These are phyloP conservation scores for Sphenopsis melanotis DNA, from an alignment of 2,797 vertebrate species.

Conservation along the genomic window DNA sequence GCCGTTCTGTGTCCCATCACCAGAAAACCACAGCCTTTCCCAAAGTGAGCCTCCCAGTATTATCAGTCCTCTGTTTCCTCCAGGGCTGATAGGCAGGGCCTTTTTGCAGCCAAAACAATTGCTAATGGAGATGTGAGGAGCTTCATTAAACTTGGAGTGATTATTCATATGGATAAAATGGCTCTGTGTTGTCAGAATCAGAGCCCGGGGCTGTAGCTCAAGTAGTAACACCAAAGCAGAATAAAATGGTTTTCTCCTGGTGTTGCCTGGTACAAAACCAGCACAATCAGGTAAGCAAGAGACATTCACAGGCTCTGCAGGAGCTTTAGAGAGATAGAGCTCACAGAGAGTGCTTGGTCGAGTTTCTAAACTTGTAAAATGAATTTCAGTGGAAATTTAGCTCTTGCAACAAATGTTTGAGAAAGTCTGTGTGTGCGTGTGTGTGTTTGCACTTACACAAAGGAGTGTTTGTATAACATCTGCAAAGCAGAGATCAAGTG, in stretches of 20 bases:
- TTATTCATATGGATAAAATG: constrained; percentile 33
- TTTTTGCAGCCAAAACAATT: constrained; percentile 50
- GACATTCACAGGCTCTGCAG: not conserved
- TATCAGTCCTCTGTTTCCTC: constrained; percentile 25
- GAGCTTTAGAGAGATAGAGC: not conserved
- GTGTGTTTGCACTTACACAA: not conserved
- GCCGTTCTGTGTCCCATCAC: not conserved
- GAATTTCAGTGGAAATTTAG: not conserved
- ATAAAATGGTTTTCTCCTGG: not conserved
- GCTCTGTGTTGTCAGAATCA: constrained; percentile 15
- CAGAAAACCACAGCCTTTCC: constrained; percentile 15
- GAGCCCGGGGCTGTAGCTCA: not conserved
- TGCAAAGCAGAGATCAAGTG: not conserved
- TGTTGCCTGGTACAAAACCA: not conserved
- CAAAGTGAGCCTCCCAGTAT: constrained; percentile 6
- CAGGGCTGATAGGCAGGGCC: constrained; percentile 22
- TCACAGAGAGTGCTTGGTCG: not conserved
- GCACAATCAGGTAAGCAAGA: not conserved
- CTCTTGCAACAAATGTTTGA: not conserved
- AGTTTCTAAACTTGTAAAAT: not conserved
- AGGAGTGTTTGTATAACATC: not conserved
- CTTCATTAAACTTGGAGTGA: constrained; percentile 40
- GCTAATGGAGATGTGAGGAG: constrained; percentile 36
- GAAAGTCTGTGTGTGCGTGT: not conserved
- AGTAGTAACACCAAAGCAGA: not conserved